Base-by-base conservation (phyloP, 2,888 invertebrate species). In the Acronicta aceris region DNA sequence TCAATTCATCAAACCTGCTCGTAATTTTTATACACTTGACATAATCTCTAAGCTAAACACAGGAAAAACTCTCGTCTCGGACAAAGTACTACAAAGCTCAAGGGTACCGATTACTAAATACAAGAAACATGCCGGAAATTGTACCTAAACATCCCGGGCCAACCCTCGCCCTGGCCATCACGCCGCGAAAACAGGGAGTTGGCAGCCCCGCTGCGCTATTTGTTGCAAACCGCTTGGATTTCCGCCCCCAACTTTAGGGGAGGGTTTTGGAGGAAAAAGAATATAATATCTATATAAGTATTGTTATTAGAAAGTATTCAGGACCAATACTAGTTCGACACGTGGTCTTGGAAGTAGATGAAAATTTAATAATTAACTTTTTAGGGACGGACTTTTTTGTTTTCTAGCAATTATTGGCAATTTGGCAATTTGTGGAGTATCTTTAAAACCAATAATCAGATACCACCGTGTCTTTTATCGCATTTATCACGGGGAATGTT, bases 171-270 rank as follows among this genome's bases (percentile, higher is more conserved):
- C 58, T 76, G 71, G 71, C 80, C 83, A 81, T 72, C 76, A 69
- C 69, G 75, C 70, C 81, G 81, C 80, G 82, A 81, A 82, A 73
- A 60, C 71, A 62, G 78, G 74, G 74, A 69, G 77, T 60, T 43
- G 51, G 69, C 50, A 61, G 68, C 85, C 90, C 90, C 83, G 87
- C 81, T 61, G 90, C 43, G 90, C 86, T 80, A 89, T 91, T 91
- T 90, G 90, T 86, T 81, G 83, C 82, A 72, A 86, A 87, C 88
- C 89, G 82, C 84, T 67, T 77, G 83, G 81, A 85, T 85, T 87
- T 89, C 89, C 90, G 88, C 81, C 76, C 71, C 68, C 63, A 71
- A 61, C 71, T 72, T 81, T 73, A 74, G 78, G 76, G 79, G 79
- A 71, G 73, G 70, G 74, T 77, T 69, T 65, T 59, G 60, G 38